Conservation (phyloP, 2,888 invertebrate species). For the Aleiodes leptofemur region DNA sequence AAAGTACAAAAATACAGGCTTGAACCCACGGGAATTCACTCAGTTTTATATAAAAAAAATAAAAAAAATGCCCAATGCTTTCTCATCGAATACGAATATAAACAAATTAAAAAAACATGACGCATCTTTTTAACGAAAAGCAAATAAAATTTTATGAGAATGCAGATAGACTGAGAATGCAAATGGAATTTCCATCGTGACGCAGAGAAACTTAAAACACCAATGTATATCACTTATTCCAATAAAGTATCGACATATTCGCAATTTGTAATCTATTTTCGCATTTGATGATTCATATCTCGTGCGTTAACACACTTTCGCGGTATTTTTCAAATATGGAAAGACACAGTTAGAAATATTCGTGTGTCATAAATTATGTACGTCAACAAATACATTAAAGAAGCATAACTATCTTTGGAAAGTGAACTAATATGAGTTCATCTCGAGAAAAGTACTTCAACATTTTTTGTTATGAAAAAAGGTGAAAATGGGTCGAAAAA, state of each 20-base stretch:
- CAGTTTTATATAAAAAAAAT: not conserved
- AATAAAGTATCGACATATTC: conserved; percentile 32
- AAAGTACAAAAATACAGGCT: not conserved
- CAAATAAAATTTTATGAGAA: conserved; percentile 1
- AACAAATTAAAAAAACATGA: not conserved
- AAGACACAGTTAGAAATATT: not conserved
- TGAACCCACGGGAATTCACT: not conserved
- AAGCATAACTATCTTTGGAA: too few species aligned
- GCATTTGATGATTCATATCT: conserved; percentile 26
- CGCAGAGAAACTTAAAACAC: conserved; percentile 25
- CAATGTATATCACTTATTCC: conserved; percentile 7
- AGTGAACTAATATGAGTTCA: too few species aligned
- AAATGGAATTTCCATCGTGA: conserved; percentile 37
- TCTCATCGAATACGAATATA: too few species aligned
- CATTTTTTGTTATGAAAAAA: too few species aligned
- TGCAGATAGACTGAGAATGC: not conserved
- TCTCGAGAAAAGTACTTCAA: too few species aligned
- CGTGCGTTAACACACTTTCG: not conserved
- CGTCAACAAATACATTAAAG: not conserved
- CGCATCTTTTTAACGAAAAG: conserved; percentile 5
- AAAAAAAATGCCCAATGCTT: too few species aligned
- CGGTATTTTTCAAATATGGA: not conserved
- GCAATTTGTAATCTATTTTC: conserved; percentile 28
- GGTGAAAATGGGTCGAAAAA: too few species aligned
- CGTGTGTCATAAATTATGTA: not conserved